Evolutionary conservation across 1,140 invertebrate genomes (phyloP).

Genomic region (Cydia fagiglandana): DNA sequence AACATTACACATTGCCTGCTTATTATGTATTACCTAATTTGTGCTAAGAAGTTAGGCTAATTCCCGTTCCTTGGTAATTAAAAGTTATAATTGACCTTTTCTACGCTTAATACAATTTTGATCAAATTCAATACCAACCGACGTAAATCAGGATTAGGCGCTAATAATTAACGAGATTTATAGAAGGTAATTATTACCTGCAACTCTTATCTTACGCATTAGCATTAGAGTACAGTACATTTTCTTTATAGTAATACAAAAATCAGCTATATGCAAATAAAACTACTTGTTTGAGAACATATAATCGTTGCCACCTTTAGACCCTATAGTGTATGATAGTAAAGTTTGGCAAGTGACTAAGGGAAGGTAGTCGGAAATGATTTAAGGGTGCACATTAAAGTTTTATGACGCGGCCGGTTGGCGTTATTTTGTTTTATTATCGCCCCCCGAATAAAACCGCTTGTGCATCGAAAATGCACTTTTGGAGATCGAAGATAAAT

Average conservation of each 20-base stretch:
- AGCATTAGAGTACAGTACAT: too few relatives aligned
- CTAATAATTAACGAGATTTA: too few relatives aligned
- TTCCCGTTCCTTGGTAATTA: too few relatives aligned
- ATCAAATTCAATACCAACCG: too few relatives aligned
- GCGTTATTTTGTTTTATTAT: conserved; percentile 41
- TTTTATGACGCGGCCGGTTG: conserved; percentile 44
- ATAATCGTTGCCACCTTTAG: not conserved
- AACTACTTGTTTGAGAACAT: not conserved
- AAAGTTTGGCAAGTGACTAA: conserved; percentile 33
- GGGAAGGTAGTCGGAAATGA: conserved; percentile 39
- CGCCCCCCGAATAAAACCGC: conserved; percentile 35
- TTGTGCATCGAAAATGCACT: conserved; percentile 23
- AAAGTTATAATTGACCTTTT: too few relatives aligned
- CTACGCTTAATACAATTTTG: too few relatives aligned
- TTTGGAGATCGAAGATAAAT: conserved; percentile 29
- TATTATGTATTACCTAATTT: conserved; percentile 28
- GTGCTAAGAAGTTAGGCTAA: too few relatives aligned
- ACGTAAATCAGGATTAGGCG: too few relatives aligned
- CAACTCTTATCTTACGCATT: too few relatives aligned
- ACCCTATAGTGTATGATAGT: not conserved
- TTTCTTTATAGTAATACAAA: too few relatives aligned
- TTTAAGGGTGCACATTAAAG: conserved; percentile 47
- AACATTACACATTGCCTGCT: conserved; percentile 34
- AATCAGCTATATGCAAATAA: not conserved
- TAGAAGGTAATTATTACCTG: too few relatives aligned